These are phyloP conservation scores for Ormia ochracea DNA, from an alignment of 2,888 invertebrate species.

Conservation along the genomic window DNA sequence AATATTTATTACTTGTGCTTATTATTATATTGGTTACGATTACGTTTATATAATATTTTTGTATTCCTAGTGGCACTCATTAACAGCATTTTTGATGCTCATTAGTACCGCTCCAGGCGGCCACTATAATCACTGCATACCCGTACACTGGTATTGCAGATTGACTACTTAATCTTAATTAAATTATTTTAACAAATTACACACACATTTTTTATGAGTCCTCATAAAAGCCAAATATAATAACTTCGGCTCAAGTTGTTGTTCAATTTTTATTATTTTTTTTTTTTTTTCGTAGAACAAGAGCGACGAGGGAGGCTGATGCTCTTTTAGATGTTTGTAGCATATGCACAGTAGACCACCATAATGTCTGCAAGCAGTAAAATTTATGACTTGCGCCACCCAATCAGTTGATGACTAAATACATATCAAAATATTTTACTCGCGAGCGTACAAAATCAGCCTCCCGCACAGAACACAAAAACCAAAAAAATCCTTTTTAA, in stretches of 20 bases:
- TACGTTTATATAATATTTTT: too few relatives aligned
- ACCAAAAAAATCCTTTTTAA: slow-evolving; percentile 21
- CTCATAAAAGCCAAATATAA: neutral
- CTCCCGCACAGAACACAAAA: neutral
- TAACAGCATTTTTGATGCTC: too few relatives aligned
- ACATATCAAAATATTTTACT: slow-evolving; percentile 28
- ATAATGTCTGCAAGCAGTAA: slow-evolving; percentile 23
- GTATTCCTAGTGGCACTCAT: too few relatives aligned
- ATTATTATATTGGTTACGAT: too few relatives aligned
- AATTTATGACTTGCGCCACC: slow-evolving; percentile 45
- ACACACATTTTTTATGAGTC: neutral
- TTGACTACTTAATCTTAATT: too few relatives aligned
- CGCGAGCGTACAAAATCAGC: neutral
- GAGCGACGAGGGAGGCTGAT: neutral
- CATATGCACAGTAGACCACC: neutral
- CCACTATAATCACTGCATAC: too few relatives aligned
- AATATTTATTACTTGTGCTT: too few relatives aligned
- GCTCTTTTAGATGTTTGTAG: neutral
- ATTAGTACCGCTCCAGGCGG: too few relatives aligned
- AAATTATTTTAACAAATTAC: neutral
- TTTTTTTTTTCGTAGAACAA: neutral
- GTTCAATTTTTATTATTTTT: too few relatives aligned
- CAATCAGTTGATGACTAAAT: slow-evolving; percentile 42
- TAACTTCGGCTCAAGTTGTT: slow-evolving; percentile 8
- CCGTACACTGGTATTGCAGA: neutral